A percentile compares a stretch with the other conserved stretches of the same genome.
Evolutionary conservation across 2,888 invertebrate genomes (phyloP).

Genomic region (Dromius quadrimaculatus): DNA sequence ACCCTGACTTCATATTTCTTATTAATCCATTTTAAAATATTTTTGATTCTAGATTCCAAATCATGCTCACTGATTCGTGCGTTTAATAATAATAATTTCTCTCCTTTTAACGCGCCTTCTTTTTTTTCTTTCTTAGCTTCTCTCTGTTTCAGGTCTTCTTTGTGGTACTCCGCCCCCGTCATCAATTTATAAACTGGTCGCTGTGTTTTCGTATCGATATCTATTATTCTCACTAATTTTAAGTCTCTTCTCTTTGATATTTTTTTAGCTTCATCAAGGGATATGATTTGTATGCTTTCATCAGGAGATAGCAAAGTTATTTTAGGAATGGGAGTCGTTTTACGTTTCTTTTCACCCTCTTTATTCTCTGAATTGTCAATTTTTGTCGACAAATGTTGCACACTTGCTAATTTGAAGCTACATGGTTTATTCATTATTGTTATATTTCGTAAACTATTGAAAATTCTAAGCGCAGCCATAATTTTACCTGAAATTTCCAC

Average conservation of each 20-base stretch:
- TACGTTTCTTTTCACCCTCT: constrained; percentile 59
- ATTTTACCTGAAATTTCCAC: constrained; percentile 27
- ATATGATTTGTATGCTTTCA: constrained; percentile 72
- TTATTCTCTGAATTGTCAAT: constrained; percentile 43
- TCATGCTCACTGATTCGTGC: constrained; percentile 76
- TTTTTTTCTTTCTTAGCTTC: constrained; percentile 68
- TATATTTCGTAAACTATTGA: constrained; percentile 44
- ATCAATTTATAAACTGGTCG: constrained; percentile 78
- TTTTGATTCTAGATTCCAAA: constrained; percentile 73
- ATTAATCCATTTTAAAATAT: constrained; percentile 75
- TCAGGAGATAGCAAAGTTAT: constrained; percentile 74
- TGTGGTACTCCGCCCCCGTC: constrained; percentile 74
- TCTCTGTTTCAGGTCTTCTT: constrained; percentile 72
- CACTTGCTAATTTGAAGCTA: constrained; percentile 43
- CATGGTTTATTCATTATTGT: constrained; percentile 22
- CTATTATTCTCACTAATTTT: constrained; percentile 77
- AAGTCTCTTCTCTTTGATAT: constrained; percentile 77
- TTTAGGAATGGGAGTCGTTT: constrained; percentile 67
- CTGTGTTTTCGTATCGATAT: constrained; percentile 76
- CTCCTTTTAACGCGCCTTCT: constrained; percentile 68
- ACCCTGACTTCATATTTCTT: constrained; percentile 76
- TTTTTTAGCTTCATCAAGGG: constrained; percentile 78
- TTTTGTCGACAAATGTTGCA: constrained; percentile 52
- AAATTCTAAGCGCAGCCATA: constrained; percentile 50
- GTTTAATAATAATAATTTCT: constrained; percentile 74